These are phyloP conservation scores for Physocephala rufipes DNA, from an alignment of 2,888 invertebrate genomes.

Conservation along the genomic window DNA sequence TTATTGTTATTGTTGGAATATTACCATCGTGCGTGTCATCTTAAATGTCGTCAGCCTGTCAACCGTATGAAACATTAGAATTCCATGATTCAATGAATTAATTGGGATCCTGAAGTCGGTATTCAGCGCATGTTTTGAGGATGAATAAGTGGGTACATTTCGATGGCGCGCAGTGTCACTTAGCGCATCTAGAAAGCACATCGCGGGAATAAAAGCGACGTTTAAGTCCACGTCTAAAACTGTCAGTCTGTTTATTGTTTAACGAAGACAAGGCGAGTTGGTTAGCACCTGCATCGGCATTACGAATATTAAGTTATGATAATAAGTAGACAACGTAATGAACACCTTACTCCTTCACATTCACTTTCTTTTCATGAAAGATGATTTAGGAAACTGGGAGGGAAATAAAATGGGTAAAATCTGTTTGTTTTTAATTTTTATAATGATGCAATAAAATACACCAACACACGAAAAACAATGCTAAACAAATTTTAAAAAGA, in stretches of 20 bases:
- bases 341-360: too few species aligned
- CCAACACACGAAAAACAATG: too few species aligned
- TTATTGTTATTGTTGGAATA: constrained; percentile 25
- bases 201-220: constrained; percentile 19
- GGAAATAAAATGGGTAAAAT: too few species aligned
- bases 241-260: constrained; percentile 13
- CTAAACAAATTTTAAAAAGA: too few species aligned
- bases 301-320: too few species aligned
- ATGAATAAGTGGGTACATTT: neutral
- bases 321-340: too few species aligned
- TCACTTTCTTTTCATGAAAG: too few species aligned
- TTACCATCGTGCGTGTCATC: constrained; percentile 7
- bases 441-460: too few species aligned
- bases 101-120: constrained; percentile 28
- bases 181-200: constrained; percentile 15
- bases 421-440: too few species aligned
- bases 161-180: neutral
- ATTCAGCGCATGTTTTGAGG: constrained; percentile 29
- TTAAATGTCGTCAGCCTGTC: constrained; percentile 19
- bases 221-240: constrained; percentile 24
- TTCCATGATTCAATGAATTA: constrained; percentile 22
- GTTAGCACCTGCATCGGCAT: constrained; percentile 12
- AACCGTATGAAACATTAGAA: constrained; percentile 17
- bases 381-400: too few species aligned
- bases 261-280: neutral